Evolutionary conservation across 2,888 invertebrate species (phyloP), one percentile per base, ranked within the genome.

Genomic region (Camponotus fellah): DNA sequence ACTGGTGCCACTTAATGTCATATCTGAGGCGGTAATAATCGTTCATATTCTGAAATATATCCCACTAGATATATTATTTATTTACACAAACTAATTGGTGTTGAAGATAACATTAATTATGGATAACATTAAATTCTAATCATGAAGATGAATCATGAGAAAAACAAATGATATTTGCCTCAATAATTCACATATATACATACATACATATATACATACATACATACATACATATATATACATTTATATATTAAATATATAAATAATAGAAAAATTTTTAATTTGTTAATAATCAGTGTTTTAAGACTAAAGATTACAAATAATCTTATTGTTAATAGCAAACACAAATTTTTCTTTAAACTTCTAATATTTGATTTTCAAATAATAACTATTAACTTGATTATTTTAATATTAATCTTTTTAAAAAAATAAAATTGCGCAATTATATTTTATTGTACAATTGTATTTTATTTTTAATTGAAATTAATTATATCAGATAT

Each of bases 1-100:
- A 85, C 89, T 89, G 86, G 84, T 84, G 91, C 86, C 89, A 87
- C 87, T 91, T 90, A 93, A 91, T 92, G 91, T 93, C 94, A 94
- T 93, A 93, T 91, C 90, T 93, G 90, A 86, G 87, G 82, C 75
- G 89, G 85, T 88, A 88, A 90, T 87, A 87, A 88, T 89, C 85
- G 82, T 88, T 91, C 90, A 92, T 88, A 91, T 92, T 91, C 94
- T 93, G 91, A 86, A 93, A 92, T 56, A 80, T 72, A 65, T 58
- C 60, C 9, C 40, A 37, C 65, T 34, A 72, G 9, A 26, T 40
- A 5, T 64, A n/a, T 21, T 65, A 60, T n/a, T 79, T 12, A 17
- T 83, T 82, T n/a, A n/a, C 10, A 56, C 46, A 53, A 53, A 75
- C 32, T 60, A 58, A 66, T 60, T 46, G 2, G 5, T n/a, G 9